Evolutionary conservation across 2,113 vertebrate genomes (phyloP).

Genomic region (Syngnathus scovelli): DNA sequence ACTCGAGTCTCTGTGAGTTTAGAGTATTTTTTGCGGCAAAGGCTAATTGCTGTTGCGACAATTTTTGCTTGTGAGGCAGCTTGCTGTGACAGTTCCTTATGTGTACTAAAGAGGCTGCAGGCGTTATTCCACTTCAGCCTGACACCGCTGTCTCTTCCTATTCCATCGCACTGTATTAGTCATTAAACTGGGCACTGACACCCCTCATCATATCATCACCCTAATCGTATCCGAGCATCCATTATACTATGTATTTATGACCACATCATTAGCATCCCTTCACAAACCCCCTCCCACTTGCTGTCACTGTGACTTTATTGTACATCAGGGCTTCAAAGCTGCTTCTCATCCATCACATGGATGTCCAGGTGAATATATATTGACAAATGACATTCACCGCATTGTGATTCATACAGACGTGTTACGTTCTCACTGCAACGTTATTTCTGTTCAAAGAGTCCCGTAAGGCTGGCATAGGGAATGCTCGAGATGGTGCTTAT

Average conservation of each 20-base stretch:
- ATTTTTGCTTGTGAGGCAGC: conserved; percentile 57
- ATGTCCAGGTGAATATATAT: conserved; percentile 25
- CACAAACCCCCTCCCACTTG: conserved; percentile 17
- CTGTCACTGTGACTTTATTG: conserved; percentile 23
- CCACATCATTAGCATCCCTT: conserved; percentile 56
- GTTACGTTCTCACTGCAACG: conserved; percentile 48
- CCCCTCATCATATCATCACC: conserved; percentile 60
- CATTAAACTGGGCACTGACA: conserved; percentile 64
- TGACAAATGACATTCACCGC: conserved; percentile 45
- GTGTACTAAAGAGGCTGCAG: conserved; percentile 56
- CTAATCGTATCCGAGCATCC: conserved; percentile 64
- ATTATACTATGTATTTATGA: conserved; percentile 47
- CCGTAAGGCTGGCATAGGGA: conserved; percentile 21
- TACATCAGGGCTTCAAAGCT: conserved; percentile 28
- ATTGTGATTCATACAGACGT: conserved; percentile 46
- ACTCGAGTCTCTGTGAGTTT: conserved; percentile 40
- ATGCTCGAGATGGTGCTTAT: conserved; percentile 48
- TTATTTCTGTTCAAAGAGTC: conserved; percentile 43
- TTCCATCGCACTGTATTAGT: conserved; percentile 64
- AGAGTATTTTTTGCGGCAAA: conserved; percentile 35
- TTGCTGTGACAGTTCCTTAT: conserved; percentile 58
- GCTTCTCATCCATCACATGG: conserved; percentile 45
- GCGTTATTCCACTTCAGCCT: conserved; percentile 61
- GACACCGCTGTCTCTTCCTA: conserved; percentile 65
- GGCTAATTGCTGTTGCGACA: conserved; percentile 58